Evolutionary conservation across 2,888 invertebrate genomes (phyloP), one percentile per base, ranked within the genome.

Genomic region (Creontiades dilutus): DNA sequence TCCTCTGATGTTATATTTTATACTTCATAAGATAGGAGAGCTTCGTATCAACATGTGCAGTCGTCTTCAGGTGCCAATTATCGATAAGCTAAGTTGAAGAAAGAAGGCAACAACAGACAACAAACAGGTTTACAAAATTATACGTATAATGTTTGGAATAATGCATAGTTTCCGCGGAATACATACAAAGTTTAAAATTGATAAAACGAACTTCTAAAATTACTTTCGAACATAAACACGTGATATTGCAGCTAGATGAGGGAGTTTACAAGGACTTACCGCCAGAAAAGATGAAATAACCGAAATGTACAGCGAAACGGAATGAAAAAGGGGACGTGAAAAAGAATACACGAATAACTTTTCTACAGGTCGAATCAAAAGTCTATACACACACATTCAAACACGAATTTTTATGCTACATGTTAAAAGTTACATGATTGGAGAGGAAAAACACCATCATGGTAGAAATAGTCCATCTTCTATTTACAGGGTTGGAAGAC

Each of bases 361-460:
- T 2, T 19, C 23, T 7, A 68, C 23, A 68, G 68, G 68, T 23
- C 68, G 68, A 68, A 23, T 68, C 68, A 68, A 68, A 68, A 68
- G 23, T 68, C 68, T 68, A 68, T 57, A 57, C 68, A 27, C 68
- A 12, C 68, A 68, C 68, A 68, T 68, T 68, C 68, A 23, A 23
- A 27, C 23, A 68, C 68, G 19, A 68, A 68, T 23, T 68, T 68
- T 68, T 68, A 68, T 68, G 68, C 68, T 68, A 68, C 68, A 68
- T 27, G 11, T 68, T 68, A 68, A 68, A 68, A 23, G 68, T 68
- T 61, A 16, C 68, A 68, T 27, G 16, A 68, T 19, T 19, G 23
- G 23, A 68, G 23, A 23, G 9, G 23, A 68, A 68, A 19, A 27
- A n/a, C 68, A 23, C 27, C 13, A 5, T 11, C 23, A 27, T 68